Base-by-base conservation (phyloP, 2,797 vertebrate genomes). In the Pantherophis vulpinus region DNA sequence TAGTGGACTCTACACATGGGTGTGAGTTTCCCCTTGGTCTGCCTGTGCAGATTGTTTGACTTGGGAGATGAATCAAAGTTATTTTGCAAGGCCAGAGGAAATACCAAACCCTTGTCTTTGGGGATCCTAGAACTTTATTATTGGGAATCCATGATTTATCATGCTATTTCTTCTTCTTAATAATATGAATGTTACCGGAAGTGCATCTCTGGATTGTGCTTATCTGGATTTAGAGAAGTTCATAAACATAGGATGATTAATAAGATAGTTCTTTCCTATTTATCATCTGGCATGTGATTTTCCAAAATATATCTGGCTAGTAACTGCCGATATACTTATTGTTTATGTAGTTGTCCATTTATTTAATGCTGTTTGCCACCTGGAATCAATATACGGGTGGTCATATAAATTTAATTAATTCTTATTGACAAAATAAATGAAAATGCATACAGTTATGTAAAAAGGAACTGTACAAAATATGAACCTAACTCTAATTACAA, bases 1-100 rank as follows among this genome's bases (percentile, higher is more conserved):
- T 98, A 27, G 88, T 37, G 0, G 13, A 29, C 2, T 10, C 13
- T 59, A 18, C 55, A 14, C 27, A 5, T 8, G 2, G 23, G 18
- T 16, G 5, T 55, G 20, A 37, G 0, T 51, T 89, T 89, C 3
- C 58, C 1, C 5, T 7, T 37, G 23, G 23, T 5, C 47, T 63
- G 51, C 5, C 16, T 47, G 5, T 55, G 58, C n/a, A 18, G 8
- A n/a, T 14, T 87, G 51, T 29, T 29, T 56, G n/a, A 4, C 8
- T 90, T 63, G 56, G n/a, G n/a, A 25, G 29, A 20, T 42, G 58
- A 55, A 56, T 27, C 8, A 3, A 47, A 29, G 60, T 47, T 86
- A 51, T 70, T 90, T 54, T 32, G 37, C 29, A 63, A 16, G 20
- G 29, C 14, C 3, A 11, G 20, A 12, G 5, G 9, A 27, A 20